Evolutionary conservation across 2,113 vertebrate species (phyloP), one percentile per base, ranked within the genome.

Genomic region (Argyrosomus japonicus): DNA sequence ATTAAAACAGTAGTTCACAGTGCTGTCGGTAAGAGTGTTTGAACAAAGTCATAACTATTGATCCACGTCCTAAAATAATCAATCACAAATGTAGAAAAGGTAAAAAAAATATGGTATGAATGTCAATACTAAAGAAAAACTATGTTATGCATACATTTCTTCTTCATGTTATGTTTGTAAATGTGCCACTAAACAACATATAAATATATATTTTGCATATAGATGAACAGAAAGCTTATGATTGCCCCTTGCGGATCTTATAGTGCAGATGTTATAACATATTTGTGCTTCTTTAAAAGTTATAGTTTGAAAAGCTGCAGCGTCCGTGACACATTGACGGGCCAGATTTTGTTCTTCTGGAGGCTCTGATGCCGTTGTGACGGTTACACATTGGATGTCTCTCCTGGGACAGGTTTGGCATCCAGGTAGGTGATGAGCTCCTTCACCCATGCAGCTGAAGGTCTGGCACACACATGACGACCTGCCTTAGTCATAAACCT

Each of bases 391-490:
- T 51, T 56, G 54, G 64, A 71, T 1, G 53, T 13, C 53, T 78
- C 0, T 64, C 90, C 93, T 12, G 29, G 15, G 10, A 11, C 1
- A 1, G 21, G 0, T 50, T 76, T 93, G 64, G 6, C 10, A 17
- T 94, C 69, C 23, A 95, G 74, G n/a, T 58, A 2, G 63, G 7
- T 69, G 19, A 94, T 89, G 76, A 91, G 58, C 0, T 83, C 25
- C 75, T 89, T 81, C 76, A 95, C 94, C 95, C 95, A 95, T 0
- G 17, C 0, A 13, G 67, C 89, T 6, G 90, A 84, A 25, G 93
- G 82, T 1, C 36, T 85, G 63, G 67, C 93, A 29, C 95, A 96
- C 77, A 95, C 53, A 43, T 82, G 40, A 4, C 48, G 73, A 7
- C 92, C 90, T 0, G 3, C 15, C 17, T 19, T 75, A 0, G 87